phyloP scores from a whole-genome alignment of 2,797 vertebrate genomes.

The Chloroceryle amazona region DNA sequence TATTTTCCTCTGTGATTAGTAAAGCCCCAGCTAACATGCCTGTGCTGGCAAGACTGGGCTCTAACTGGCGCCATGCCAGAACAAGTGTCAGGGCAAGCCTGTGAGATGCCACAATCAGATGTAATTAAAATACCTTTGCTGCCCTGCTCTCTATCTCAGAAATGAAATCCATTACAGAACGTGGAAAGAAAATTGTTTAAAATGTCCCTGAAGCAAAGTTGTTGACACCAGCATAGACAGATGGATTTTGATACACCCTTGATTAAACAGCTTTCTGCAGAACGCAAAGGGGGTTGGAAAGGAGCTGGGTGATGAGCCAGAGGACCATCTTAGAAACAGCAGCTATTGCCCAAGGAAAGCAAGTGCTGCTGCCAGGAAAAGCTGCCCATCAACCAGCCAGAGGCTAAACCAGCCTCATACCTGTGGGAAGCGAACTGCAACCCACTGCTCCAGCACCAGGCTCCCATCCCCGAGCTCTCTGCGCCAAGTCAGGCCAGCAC shows the following conservation, averaged over 20 bases:
- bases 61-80: slow-evolving; percentile 53
- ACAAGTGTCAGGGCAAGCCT: slow-evolving; percentile 68
- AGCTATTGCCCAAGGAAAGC: neutral
- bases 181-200: slow-evolving; percentile 25
- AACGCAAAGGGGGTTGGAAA: neutral
- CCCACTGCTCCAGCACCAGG: neutral
- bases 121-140: slow-evolving; percentile 77
- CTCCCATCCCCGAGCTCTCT: neutral
- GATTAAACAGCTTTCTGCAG: slow-evolving; percentile 37
- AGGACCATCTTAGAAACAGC: neutral
- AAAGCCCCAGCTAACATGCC: slow-evolving; percentile 52
- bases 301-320: neutral
- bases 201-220: slow-evolving; percentile 7
- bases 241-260: slow-evolving; percentile 37
- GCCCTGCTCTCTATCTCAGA: neutral
- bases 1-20: slow-evolving; percentile 51
- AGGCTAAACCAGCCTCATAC: neutral
- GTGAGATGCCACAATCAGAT: slow-evolving; percentile 67
- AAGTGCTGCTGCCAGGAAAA: neutral
- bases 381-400: neutral
- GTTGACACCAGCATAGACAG: neutral
- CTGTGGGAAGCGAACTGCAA: neutral
- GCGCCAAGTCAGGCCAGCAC: neutral
- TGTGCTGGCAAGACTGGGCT: slow-evolving; percentile 46
- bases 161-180: slow-evolving; percentile 38